Evolutionary conservation across 2,888 invertebrate genomes (phyloP).

Genomic region (Drosophila dives): DNA sequence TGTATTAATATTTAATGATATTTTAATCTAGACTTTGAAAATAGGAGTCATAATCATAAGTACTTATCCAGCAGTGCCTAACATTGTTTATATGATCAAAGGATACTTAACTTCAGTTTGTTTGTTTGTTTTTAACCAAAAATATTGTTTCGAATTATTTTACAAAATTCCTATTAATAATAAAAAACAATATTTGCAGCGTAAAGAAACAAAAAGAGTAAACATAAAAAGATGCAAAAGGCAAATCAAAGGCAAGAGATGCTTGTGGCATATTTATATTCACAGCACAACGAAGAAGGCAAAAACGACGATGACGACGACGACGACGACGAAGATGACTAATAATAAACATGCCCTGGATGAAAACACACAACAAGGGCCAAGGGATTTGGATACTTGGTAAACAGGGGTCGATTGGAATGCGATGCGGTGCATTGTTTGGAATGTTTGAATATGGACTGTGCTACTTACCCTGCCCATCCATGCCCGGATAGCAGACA

Average conservation of each 20-base stretch:
- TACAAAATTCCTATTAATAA: conserved; percentile 3
- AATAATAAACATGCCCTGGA: conserved; percentile 45
- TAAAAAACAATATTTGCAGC: conserved; percentile 22
- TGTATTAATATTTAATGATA: not conserved
- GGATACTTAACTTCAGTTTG: not conserved
- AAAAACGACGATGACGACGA: conserved; percentile 22
- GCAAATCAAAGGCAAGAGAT: conserved; percentile 39
- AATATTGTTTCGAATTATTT: conserved; percentile 1
- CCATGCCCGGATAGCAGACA: conserved; percentile 92
- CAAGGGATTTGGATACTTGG: conserved; percentile 28
- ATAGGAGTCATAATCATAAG: not conserved
- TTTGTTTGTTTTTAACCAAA: not conserved
- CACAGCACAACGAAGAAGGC: conserved; percentile 20
- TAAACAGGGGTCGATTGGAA: conserved; percentile 32
- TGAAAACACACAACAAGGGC: conserved; percentile 53
- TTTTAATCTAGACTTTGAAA: not conserved
- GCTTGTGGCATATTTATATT: conserved; percentile 7
- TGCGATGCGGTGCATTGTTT: conserved; percentile 73
- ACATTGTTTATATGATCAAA: not conserved
- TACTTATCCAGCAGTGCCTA: not conserved
- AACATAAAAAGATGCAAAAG: conserved; percentile 39
- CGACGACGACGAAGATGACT: conserved; percentile 19
- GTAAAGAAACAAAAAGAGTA: conserved; percentile 13
- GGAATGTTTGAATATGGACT: conserved; percentile 14
- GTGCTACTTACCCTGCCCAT: conserved; percentile 84